Evolutionary conservation across 1,140 invertebrate genomes (phyloP).

Genomic region (Drosophila leontia): DNA sequence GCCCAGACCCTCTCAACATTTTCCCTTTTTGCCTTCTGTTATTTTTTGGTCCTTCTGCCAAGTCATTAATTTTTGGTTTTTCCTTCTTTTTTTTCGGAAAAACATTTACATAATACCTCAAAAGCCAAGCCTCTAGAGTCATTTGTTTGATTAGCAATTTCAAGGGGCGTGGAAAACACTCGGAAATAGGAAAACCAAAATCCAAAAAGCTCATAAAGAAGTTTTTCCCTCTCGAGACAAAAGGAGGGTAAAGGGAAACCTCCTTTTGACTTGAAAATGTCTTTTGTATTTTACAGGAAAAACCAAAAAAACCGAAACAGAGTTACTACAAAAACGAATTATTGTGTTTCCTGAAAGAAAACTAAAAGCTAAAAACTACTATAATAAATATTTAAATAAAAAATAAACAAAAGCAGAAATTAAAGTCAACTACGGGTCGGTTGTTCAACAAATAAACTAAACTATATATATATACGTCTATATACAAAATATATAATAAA

Average conservation of each 20-base stretch:
- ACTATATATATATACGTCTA: conserved; percentile 18
- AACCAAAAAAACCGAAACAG: conserved; percentile 9
- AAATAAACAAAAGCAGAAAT: conserved; percentile 21
- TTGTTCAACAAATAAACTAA: conserved; percentile 27
- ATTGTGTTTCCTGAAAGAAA: conserved; percentile 52
- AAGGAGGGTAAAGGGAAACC: background rate
- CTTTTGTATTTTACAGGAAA: conserved; percentile 24
- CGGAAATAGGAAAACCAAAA: conserved; percentile 10
- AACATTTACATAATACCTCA: conserved; percentile 43
- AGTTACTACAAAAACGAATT: conserved; percentile 33
- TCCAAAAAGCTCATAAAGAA: conserved; percentile 35
- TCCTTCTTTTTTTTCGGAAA: conserved; percentile 5
- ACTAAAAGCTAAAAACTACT: conserved; percentile 38
- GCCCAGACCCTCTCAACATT: conserved; percentile 28
- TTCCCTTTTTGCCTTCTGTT: conserved; percentile 1
- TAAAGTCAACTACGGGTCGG: conserved; percentile 51
- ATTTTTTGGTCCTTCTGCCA: conserved; percentile 33
- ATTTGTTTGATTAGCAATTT: conserved; percentile 55
- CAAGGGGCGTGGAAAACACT: conserved; percentile 38
- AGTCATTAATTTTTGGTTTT: conserved; percentile 75
- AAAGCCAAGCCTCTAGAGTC: conserved; percentile 21
- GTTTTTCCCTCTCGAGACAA: background rate
- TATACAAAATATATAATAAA: conserved; percentile 29
- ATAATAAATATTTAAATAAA: conserved; percentile 33
- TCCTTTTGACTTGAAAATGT: background rate